Conservation (phyloP, 2,888 invertebrate species). For the Limenitis arthemis region DNA sequence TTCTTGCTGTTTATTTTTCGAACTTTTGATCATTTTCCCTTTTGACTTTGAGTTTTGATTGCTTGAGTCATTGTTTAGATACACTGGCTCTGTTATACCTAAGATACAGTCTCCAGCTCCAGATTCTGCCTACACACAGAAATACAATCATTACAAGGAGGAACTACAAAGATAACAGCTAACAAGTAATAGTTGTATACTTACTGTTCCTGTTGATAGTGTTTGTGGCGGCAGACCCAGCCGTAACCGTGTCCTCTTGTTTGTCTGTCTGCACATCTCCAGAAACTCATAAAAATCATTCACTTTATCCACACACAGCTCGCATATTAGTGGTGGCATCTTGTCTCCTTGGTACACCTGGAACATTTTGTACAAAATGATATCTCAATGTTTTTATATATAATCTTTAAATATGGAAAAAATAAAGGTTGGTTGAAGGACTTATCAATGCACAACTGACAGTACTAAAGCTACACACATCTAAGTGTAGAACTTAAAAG, state of each 20-base stretch:
- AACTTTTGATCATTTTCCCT: not conserved
- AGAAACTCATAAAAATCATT: conserved; percentile 74
- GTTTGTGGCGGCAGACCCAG: conserved; percentile 51
- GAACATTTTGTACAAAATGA: conserved; percentile 17
- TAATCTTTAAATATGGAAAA: not conserved
- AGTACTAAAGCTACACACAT: too few species aligned
- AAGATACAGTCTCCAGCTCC: conserved; percentile 50
- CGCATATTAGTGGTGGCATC: conserved; percentile 75
- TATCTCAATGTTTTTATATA: not conserved
- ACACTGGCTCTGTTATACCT: conserved; percentile 48
- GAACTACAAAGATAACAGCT: too few species aligned
- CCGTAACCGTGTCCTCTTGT: conserved; percentile 57
- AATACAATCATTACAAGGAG: too few species aligned
- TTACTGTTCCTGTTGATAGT: conserved; percentile 32
- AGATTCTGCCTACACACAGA: conserved; percentile 1
- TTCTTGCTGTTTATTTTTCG: not conserved
- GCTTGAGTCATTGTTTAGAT: conserved; percentile 16
- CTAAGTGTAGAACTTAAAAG: too few species aligned
- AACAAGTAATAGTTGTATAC: conserved; percentile 8
- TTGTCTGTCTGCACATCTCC: conserved; percentile 69
- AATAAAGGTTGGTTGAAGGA: too few species aligned
- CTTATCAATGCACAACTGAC: too few species aligned
- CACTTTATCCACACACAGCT: conserved; percentile 73
- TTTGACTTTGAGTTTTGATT: conserved; percentile 10
- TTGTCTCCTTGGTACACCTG: conserved; percentile 70